Percentiles rank a stretch among this genome's conserved stretches.
These are phyloP conservation scores for Grallaria varia DNA, from an alignment of 2,113 vertebrate genomes.

Conservation along the genomic window DNA sequence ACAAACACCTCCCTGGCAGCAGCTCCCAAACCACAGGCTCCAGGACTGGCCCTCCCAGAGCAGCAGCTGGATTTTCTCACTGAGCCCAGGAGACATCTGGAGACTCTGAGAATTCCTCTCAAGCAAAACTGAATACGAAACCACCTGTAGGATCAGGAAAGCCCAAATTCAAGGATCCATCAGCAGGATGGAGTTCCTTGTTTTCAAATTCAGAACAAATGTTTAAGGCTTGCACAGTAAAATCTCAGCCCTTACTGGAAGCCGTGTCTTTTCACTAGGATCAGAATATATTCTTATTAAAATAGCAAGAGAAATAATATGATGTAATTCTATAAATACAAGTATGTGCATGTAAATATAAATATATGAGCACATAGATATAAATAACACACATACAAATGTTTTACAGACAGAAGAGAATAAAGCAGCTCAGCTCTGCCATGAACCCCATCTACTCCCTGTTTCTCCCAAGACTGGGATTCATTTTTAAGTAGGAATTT, in stretches of 20 bases:
- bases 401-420: background rate
- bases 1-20: background rate
- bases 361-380: background rate
- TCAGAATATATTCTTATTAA: background rate
- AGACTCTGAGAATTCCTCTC: background rate
- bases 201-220: background rate
- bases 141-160: background rate
- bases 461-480: background rate
- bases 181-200: background rate
- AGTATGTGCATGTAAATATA: background rate
- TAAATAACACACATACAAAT: background rate
- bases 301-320: background rate
- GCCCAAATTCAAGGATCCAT: background rate
- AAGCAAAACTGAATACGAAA: background rate
- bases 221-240: background rate
- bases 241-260: background rate
- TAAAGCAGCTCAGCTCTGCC: background rate
- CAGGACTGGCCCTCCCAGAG: fast-evolving
- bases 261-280: background rate
- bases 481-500: background rate
- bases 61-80: background rate
- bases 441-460: background rate
- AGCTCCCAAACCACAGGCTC: background rate
- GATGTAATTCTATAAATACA: background rate
- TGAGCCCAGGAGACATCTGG: background rate